A percentile compares a stretch with the other conserved stretches of the same genome.
phyloP scores from a whole-genome alignment of 2,797 vertebrate species.

The Emys orbicularis region DNA sequence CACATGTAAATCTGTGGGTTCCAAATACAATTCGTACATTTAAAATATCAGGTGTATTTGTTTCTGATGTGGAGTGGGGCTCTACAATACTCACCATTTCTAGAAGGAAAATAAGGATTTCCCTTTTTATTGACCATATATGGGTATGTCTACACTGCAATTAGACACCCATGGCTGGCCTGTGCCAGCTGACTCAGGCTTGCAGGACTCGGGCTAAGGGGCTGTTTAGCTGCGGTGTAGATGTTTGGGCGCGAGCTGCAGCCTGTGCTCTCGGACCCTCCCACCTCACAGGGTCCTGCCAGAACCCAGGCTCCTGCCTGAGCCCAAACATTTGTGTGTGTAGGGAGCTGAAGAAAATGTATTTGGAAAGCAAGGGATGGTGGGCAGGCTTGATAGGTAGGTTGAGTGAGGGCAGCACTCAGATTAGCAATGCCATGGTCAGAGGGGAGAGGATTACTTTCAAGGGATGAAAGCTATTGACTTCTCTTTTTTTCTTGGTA shows the following conservation, averaged over 20 bases:
- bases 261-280: background rate
- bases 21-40: background rate
- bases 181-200: background rate
- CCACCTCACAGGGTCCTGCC: background rate
- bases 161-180: background rate
- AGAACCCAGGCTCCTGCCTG: background rate
- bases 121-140: background rate
- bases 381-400: rapidly evolving
- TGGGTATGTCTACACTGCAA: background rate
- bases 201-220: background rate
- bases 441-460: rapidly evolving
- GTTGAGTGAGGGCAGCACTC: rapidly evolving
- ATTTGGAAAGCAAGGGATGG: background rate
- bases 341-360: background rate
- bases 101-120: rapidly evolving
- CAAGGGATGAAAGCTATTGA: rapidly evolving
- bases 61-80: background rate
- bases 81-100: background rate
- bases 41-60: background rate
- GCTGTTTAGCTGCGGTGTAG: background rate
- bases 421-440: rapidly evolving
- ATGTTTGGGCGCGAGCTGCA: background rate
- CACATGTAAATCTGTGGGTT: rapidly evolving
- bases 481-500: background rate
- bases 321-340: background rate